Percentiles rank a stretch among this genome's conserved stretches.
phyloP scores from a whole-genome alignment of 2,888 invertebrate genomes.

The Andrena praecox region DNA sequence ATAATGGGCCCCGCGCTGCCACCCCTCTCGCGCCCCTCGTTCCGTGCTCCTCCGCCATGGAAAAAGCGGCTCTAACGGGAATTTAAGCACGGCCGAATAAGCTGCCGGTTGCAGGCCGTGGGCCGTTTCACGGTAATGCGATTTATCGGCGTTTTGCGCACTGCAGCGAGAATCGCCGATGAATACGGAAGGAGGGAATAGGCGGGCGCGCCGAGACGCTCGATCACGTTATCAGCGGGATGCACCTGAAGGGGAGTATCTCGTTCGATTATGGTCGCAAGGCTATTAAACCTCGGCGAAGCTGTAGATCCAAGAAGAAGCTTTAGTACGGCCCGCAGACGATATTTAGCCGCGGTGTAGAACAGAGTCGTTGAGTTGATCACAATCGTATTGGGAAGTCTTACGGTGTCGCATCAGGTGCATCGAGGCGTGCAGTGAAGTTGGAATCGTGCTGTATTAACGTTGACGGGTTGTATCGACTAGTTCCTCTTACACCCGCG shows the following conservation, averaged over 20 bases:
- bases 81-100: constrained; percentile 73
- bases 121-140: constrained; percentile 66
- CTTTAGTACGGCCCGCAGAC: too few species aligned
- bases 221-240: neutral
- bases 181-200: constrained; percentile 52
- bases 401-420: too few species aligned
- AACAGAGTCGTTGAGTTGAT: too few species aligned
- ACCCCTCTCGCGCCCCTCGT: neutral
- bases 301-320: too few species aligned
- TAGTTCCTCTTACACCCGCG: too few species aligned
- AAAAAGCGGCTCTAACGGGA: constrained; percentile 64
- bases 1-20: constrained; percentile 38
- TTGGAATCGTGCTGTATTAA: too few species aligned
- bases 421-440: too few species aligned
- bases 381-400: too few species aligned
- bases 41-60: constrained; percentile 16
- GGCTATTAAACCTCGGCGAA: constrained; percentile 4
- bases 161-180: constrained; percentile 67
- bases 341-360: too few species aligned
- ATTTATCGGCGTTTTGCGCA: constrained; percentile 73
- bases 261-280: constrained; percentile 28
- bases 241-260: neutral
- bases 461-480: too few species aligned
- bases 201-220: neutral
- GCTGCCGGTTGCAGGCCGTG: constrained; percentile 44